Evolutionary conservation across 2,888 invertebrate species (phyloP).

Genomic region (Hypomecis punctinalis): DNA sequence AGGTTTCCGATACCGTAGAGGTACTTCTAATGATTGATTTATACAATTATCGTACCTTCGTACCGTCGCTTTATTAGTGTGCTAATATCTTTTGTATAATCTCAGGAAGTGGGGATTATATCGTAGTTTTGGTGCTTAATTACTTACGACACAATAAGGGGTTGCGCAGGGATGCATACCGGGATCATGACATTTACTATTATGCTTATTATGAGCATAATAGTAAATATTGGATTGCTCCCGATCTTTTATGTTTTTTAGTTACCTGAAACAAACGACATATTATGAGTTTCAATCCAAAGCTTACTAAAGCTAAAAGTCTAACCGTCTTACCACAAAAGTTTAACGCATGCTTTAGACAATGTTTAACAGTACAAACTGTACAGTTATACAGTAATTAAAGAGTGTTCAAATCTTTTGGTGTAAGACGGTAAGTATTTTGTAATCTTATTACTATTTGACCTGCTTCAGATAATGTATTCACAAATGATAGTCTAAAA

Average conservation of each 20-base stretch:
- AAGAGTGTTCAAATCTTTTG: too few relatives aligned
- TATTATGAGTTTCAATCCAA: not conserved
- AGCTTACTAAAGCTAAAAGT: not conserved
- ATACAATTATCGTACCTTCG: conserved; percentile 8
- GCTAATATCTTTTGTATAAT: not conserved
- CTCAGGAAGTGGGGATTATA: not conserved
- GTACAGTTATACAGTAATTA: too few relatives aligned
- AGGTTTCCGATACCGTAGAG: conserved; percentile 23
- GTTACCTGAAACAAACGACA: conserved; percentile 21
- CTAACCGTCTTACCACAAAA: too few relatives aligned
- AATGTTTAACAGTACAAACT: too few relatives aligned
- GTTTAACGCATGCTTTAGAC: too few relatives aligned
- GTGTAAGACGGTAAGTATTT: too few relatives aligned
- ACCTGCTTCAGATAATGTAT: conserved; percentile 12
- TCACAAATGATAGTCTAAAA: conserved; percentile 19
- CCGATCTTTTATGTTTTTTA: not conserved
- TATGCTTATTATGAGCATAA: not conserved
- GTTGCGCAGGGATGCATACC: not conserved
- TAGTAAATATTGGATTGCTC: not conserved
- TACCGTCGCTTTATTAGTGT: not conserved
- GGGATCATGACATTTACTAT: not conserved
- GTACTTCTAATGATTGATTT: conserved; percentile 15
- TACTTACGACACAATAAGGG: not conserved
- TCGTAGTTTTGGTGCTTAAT: not conserved
- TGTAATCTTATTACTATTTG: conserved; percentile 1